These are phyloP conservation scores for Ophion ellenae DNA, from an alignment of 2,888 invertebrate genomes.

Conservation along the genomic window DNA sequence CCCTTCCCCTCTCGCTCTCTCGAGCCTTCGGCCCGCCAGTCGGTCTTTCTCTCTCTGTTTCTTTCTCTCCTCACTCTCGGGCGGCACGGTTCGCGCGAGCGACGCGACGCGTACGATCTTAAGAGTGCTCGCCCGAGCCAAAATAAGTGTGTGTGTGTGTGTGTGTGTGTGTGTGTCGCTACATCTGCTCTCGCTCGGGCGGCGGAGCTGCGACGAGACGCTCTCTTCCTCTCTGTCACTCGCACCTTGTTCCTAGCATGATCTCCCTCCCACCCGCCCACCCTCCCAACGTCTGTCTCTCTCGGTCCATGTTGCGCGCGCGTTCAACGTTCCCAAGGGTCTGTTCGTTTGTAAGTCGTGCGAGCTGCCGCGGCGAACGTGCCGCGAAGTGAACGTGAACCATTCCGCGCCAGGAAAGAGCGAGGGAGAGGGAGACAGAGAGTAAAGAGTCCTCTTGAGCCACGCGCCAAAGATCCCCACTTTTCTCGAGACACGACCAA, in stretches of 20 bases:
- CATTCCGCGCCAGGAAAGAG: constrained; percentile 24
- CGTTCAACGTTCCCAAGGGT: constrained; percentile 58
- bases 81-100: constrained; percentile 57
- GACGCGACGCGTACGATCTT: constrained; percentile 62
- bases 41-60: constrained; percentile 30
- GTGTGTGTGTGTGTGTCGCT: constrained; percentile 55
- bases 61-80: constrained; percentile 46
- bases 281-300: constrained; percentile 42
- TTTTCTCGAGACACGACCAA: constrained; percentile 55
- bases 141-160: constrained; percentile 31
- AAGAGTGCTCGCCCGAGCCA: constrained; percentile 49
- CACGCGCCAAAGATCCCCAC: constrained; percentile 80
- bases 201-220: constrained; percentile 59
- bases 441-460: constrained; percentile 69
- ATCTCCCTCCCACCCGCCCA: constrained; percentile 7
- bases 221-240: constrained; percentile 43
- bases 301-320: constrained; percentile 27
- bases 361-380: constrained; percentile 60
- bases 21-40: constrained; percentile 23
- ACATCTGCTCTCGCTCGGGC: constrained; percentile 71
- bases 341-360: constrained; percentile 61
- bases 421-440: constrained; percentile 33
- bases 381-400: constrained; percentile 47
- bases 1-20: constrained; percentile 70
- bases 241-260: constrained; percentile 10